Conservation (phyloP, 2,113 vertebrate genomes). For the Neodon shergylaensis region DNA sequence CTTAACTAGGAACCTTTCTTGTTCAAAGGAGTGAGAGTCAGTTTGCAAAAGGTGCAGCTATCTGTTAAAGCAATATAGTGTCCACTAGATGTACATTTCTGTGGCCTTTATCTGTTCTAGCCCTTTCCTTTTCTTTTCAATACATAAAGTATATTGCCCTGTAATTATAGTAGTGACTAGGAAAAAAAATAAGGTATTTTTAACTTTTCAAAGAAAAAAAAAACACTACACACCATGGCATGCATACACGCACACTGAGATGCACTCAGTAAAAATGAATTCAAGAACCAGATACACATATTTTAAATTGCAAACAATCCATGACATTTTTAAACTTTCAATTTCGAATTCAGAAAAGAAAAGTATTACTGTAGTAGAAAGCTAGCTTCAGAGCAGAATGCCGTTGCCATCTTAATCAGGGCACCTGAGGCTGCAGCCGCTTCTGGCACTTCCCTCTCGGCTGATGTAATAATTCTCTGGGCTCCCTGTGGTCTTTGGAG, state of each 20-base stretch:
- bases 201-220: not conserved
- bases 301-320: not conserved
- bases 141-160: not conserved
- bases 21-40: constrained; percentile 64
- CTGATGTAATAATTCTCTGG: not conserved
- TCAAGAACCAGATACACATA: not conserved
- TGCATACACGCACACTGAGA: not conserved
- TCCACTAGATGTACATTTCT: constrained; percentile 93
- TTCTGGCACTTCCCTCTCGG: not conserved
- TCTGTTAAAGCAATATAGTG: constrained; percentile 91
- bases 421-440: not conserved
- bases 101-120: constrained; percentile 83
- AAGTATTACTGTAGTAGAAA: not conserved
- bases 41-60: constrained; percentile 92
- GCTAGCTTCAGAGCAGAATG: not conserved
- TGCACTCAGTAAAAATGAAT: not conserved
- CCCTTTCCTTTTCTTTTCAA: not conserved
- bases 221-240: not conserved
- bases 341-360: not conserved
- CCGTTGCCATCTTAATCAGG: not conserved
- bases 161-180: not conserved
- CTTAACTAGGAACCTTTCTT: not conserved
- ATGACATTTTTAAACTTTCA: not conserved
- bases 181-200: not conserved
- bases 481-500: not conserved